phyloP scores from a whole-genome alignment of 64 coral and sea anemone genomes.

The Porites australiensis region DNA sequence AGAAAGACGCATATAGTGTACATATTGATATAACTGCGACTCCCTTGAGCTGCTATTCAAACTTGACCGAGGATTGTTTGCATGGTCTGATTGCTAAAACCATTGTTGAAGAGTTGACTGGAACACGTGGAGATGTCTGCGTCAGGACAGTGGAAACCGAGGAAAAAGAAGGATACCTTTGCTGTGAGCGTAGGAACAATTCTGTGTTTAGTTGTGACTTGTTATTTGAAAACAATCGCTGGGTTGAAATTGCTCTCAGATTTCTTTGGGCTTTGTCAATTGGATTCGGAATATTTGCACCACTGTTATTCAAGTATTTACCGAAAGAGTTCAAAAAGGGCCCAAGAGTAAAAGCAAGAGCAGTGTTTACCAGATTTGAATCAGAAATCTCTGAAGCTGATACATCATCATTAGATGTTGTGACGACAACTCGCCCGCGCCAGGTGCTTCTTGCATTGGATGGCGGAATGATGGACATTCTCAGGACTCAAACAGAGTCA shows the following conservation, averaged over 20 bases:
- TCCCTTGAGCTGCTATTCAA: slow-evolving; percentile 67
- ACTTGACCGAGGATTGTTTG: slow-evolving; percentile 38
- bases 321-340: slow-evolving; percentile 92
- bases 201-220: slow-evolving; percentile 51
- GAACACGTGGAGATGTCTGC: slow-evolving; percentile 56
- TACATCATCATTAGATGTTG: not conserved
- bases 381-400: not conserved
- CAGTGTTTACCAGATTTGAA: not conserved
- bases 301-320: slow-evolving; percentile 91
- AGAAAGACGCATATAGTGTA: slow-evolving; percentile 68
- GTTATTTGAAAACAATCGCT: slow-evolving; percentile 64
- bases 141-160: not conserved
- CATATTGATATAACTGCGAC: slow-evolving; percentile 41
- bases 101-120: not conserved
- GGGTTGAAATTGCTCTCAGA: slow-evolving; percentile 76
- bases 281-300: slow-evolving; percentile 82
- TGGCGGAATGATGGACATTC: slow-evolving; percentile 73
- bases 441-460: slow-evolving; percentile 71
- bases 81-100: slow-evolving; percentile 29
- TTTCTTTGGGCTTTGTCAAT: slow-evolving; percentile 69
- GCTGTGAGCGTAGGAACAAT: slow-evolving; percentile 53
- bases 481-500: slow-evolving; percentile 71
- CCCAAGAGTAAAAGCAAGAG: slow-evolving; percentile 45
- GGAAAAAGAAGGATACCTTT: slow-evolving; percentile 42
- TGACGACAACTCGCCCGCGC: not conserved